Evolutionary conservation across 1,140 invertebrate species (phyloP).

Genomic region (Euborellia annulipes): DNA sequence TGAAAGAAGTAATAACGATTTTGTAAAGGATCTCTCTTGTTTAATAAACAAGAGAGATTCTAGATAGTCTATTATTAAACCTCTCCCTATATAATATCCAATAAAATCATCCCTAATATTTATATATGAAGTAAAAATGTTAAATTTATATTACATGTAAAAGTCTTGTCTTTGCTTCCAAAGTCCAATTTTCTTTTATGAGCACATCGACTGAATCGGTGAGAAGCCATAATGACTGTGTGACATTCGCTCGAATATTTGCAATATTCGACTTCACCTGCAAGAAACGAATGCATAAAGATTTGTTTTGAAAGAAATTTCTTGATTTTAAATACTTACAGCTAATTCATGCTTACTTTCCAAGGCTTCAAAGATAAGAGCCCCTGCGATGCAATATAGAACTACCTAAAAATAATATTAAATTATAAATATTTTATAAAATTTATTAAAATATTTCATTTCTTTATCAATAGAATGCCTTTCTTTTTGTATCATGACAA

Average conservation of each 20-base stretch:
- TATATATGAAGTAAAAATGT: too few relatives aligned
- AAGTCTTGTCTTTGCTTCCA: slow-evolving; percentile 37
- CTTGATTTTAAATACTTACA: slow-evolving; percentile 31
- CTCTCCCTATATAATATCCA: too few relatives aligned
- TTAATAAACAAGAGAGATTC: too few relatives aligned
- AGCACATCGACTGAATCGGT: slow-evolving; percentile 45
- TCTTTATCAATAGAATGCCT: too few relatives aligned
- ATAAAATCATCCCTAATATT: too few relatives aligned
- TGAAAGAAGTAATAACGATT: too few relatives aligned
- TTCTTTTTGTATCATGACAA: too few relatives aligned
- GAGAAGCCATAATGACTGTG: slow-evolving; percentile 61
- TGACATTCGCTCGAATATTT: slow-evolving; percentile 51
- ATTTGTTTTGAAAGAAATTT: slow-evolving; percentile 3
- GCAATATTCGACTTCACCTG: slow-evolving; percentile 67
- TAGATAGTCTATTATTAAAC: too few relatives aligned
- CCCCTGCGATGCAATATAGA: slow-evolving; percentile 75
- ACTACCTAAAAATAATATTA: slow-evolving; percentile 37
- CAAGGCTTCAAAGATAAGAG: slow-evolving; percentile 65
- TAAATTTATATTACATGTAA: slow-evolving; percentile 15
- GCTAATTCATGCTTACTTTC: slow-evolving; percentile 58
- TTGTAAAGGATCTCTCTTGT: too few relatives aligned
- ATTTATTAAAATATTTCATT: too few relatives aligned
- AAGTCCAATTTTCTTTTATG: slow-evolving; percentile 55
- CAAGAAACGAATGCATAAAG: slow-evolving; percentile 19
- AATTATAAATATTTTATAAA: too few relatives aligned